These are phyloP conservation scores for Epirrita christyi DNA, from an alignment of 2,888 invertebrate species.

Conservation along the genomic window DNA sequence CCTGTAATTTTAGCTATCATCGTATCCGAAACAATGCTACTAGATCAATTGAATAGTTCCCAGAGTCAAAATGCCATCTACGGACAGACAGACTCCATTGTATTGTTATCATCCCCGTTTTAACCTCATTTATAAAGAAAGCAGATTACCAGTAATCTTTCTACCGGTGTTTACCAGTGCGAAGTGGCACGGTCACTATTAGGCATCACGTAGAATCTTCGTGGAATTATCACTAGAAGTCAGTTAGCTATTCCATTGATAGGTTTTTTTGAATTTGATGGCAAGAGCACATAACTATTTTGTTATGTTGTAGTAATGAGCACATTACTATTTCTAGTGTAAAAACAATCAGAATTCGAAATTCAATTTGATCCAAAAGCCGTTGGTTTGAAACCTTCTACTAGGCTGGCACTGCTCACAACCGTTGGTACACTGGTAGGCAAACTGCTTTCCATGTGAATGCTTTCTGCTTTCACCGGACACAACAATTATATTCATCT, in stretches of 20 bases:
- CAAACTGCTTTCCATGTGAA: conserved; percentile 8
- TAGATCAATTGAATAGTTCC: conserved; percentile 39
- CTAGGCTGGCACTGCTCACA: background rate
- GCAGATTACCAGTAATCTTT: conserved; percentile 5
- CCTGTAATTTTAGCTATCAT: conserved; percentile 23
- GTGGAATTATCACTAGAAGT: too few relatives aligned
- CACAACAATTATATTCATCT: conserved; percentile 38
- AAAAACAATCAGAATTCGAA: too few relatives aligned
- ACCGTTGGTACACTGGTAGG: background rate
- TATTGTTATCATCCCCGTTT: conserved; percentile 33
- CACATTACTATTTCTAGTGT: too few relatives aligned
- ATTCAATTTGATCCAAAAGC: too few relatives aligned
- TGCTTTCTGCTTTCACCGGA: conserved; percentile 21
- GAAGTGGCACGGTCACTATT: too few relatives aligned
- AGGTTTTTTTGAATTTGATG: too few relatives aligned
- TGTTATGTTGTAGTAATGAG: too few relatives aligned
- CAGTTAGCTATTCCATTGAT: too few relatives aligned
- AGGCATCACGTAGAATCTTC: too few relatives aligned
- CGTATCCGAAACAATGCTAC: conserved; percentile 34
- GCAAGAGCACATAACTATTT: too few relatives aligned
- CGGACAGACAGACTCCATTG: conserved; percentile 35
- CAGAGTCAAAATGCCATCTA: conserved; percentile 38
- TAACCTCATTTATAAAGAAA: conserved; percentile 6
- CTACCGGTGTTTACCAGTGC: too few relatives aligned
- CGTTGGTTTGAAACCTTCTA: too few relatives aligned